phyloP scores from a whole-genome alignment of 2,797 vertebrate genomes.

The Argentina silus region DNA sequence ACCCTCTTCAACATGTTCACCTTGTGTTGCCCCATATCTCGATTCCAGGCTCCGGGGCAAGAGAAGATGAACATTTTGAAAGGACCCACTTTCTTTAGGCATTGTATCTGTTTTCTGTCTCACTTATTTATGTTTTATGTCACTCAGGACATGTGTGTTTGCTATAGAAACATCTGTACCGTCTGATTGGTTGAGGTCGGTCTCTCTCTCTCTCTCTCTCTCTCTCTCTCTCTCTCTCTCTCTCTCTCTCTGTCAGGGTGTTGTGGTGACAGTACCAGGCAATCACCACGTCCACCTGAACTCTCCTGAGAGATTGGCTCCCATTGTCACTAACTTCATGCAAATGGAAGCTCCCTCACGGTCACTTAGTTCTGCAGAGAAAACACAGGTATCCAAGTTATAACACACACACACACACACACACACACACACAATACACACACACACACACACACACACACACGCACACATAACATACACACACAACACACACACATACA shows the following conservation, averaged over 20 bases:
- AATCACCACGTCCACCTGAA: conserved; percentile 80
- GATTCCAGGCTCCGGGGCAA: too few relatives aligned
- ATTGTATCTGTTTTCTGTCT: neutral
- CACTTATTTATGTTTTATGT: neutral
- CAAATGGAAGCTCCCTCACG: conserved; percentile 38
- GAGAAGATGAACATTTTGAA: too few relatives aligned
- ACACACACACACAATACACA: neutral
- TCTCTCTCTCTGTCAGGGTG: conserved; percentile 51
- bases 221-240: conserved; percentile 6
- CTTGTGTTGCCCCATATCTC: too few relatives aligned
- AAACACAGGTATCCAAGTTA: conserved; percentile 38
- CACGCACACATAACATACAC: conserved; percentile 37
- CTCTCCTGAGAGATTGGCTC: conserved; percentile 62
- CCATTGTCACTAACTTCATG: conserved; percentile 70
- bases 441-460: conserved; percentile 8
- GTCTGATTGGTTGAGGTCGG: neutral
- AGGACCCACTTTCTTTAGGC: too few relatives aligned
- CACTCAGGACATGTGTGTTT: too few relatives aligned
- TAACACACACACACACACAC: conserved; percentile 25
- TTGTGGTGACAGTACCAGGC: conserved; percentile 64
- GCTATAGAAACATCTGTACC: too few relatives aligned
- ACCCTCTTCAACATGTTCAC: too few relatives aligned
- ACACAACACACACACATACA: conserved; percentile 28
- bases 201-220: neutral
- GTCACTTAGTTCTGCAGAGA: neutral